A percentile compares a stretch with the other conserved stretches of the same genome.
phyloP scores from a whole-genome alignment of 2,113 vertebrate genomes.

The Vanacampus margaritifer region DNA sequence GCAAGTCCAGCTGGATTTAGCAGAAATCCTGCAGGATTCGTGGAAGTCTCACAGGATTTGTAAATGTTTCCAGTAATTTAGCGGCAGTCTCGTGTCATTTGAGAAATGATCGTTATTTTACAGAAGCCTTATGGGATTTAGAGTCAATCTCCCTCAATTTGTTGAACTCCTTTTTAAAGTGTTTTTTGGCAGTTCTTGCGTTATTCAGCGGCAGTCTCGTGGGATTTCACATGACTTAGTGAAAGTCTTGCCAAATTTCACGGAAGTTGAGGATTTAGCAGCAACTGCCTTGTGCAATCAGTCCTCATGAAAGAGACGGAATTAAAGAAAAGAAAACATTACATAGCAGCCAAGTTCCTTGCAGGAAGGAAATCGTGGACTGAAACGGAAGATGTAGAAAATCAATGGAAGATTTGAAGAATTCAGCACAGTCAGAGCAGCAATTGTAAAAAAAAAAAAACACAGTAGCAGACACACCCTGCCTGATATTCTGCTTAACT shows the following conservation, averaged over 20 bases:
- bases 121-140: not conserved
- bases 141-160: not conserved
- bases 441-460: not conserved
- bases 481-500: conserved; percentile 32
- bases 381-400: not conserved
- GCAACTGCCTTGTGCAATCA: not conserved
- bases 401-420: not conserved
- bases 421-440: not conserved
- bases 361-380: not conserved
- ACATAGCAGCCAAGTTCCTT: not conserved
- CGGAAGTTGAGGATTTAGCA: not conserved
- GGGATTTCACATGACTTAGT: not conserved
- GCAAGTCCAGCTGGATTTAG: too few relatives aligned
- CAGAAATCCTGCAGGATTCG: too few relatives aligned
- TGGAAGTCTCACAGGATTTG: too few relatives aligned
- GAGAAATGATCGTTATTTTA: too few relatives aligned
- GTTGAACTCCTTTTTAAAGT: too few relatives aligned
- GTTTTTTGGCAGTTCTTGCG: not conserved
- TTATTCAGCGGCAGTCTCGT: not conserved
- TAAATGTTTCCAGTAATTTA: too few relatives aligned
- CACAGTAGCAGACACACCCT: conserved; percentile 35
- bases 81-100: too few relatives aligned
- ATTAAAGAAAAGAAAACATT: not conserved
- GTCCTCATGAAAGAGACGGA: not conserved
- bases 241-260: not conserved